A percentile compares a stretch with the other conserved stretches of the same genome.
Evolutionary conservation across 2,888 invertebrate genomes (phyloP).

Genomic region (Muscina levida): DNA sequence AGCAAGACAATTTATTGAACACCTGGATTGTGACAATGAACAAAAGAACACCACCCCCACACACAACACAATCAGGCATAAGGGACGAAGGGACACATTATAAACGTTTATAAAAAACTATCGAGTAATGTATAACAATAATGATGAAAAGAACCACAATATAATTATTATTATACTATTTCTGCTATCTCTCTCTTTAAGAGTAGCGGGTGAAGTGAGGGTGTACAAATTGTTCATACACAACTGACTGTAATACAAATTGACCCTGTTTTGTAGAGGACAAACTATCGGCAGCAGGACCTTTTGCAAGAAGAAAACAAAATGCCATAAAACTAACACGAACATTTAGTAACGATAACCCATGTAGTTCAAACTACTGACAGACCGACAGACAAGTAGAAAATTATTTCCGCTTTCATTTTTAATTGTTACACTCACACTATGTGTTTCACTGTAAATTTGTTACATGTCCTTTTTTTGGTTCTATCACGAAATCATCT

Average conservation of each 20-base stretch:
- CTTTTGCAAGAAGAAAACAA: neutral
- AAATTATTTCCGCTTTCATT: conserved; percentile 64
- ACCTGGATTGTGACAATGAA: conserved; percentile 58
- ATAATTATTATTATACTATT: conserved; percentile 27
- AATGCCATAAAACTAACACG: conserved; percentile 32
- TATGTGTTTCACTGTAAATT: neutral
- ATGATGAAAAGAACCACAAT: conserved; percentile 34
- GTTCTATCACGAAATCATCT: conserved; percentile 12
- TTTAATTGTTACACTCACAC: conserved; percentile 32
- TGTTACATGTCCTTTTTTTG: neutral
- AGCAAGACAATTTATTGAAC: conserved; percentile 65
- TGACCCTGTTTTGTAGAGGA: conserved; percentile 50
- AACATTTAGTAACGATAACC: neutral
- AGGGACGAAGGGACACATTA: neutral
- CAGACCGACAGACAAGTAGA: conserved; percentile 39
- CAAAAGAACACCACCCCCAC: conserved; percentile 20
- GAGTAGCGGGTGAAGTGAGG: conserved; percentile 19
- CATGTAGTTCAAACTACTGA: neutral
- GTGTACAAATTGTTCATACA: conserved; percentile 28
- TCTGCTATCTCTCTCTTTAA: neutral
- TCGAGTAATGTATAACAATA: conserved; percentile 27
- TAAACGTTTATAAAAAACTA: neutral
- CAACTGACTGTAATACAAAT: conserved; percentile 44
- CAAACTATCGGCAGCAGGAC: conserved; percentile 5
- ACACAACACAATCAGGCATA: neutral